Conservation (phyloP, 1,140 invertebrate genomes). For the Panonychus citri region DNA sequence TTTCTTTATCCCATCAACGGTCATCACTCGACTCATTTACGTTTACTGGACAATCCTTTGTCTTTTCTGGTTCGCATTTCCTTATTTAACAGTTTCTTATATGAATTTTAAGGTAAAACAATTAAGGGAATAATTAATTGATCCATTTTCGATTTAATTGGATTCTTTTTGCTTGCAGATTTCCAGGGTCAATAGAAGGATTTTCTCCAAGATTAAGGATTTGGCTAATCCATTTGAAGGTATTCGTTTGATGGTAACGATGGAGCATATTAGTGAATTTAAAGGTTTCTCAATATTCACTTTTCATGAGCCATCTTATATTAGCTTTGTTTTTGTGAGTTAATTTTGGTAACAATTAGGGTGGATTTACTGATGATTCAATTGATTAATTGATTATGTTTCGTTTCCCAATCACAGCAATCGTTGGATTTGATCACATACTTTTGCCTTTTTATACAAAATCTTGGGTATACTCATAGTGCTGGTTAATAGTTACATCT, state of each 20-base stretch:
- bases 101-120: not conserved
- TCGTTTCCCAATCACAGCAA: not conserved
- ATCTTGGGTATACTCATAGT: too few relatives aligned
- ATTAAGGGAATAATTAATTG: too few relatives aligned
- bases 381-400: not conserved
- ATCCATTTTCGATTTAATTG: too few relatives aligned
- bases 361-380: not conserved
- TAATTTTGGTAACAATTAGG: not conserved
- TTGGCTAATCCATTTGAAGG: not conserved
- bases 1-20: not conserved
- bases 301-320: not conserved
- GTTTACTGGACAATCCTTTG: not conserved
- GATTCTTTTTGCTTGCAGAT: not conserved
- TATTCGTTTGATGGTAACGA: not conserved
- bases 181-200: not conserved
- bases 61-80: not conserved
- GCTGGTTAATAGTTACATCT: too few relatives aligned
- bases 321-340: not conserved
- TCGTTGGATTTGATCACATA: not conserved
- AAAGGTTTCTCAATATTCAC: not conserved
- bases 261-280: not conserved
- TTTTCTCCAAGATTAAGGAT: not conserved
- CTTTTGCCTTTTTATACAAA: not conserved
- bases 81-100: not conserved
- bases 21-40: not conserved